phyloP scores from a whole-genome alignment of 2,888 invertebrate genomes.

The Xylophagus ater region DNA sequence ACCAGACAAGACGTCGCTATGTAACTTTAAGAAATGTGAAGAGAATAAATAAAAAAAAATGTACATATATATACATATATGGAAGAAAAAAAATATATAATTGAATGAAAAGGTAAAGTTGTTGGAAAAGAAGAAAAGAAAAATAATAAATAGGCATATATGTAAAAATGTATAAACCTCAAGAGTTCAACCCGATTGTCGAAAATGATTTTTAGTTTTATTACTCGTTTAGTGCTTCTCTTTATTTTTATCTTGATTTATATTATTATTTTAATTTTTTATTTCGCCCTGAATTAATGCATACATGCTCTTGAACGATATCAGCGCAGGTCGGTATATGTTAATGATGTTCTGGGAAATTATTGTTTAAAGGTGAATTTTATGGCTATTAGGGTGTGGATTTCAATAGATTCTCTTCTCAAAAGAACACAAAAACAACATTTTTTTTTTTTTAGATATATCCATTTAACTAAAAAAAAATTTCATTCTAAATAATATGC shows the following conservation, averaged over 20 bases:
- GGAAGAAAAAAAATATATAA: slow-evolving; percentile 6
- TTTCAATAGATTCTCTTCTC: too few species aligned
- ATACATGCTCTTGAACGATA: background rate
- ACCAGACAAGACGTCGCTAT: slow-evolving; percentile 69
- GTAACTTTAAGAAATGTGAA: background rate
- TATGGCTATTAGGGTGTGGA: too few species aligned
- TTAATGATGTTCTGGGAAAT: too few species aligned
- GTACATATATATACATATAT: slow-evolving; percentile 6
- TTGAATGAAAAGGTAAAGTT: slow-evolving; percentile 17
- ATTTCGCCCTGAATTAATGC: background rate
- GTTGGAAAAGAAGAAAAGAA: slow-evolving; percentile 1
- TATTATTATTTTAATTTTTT: background rate
- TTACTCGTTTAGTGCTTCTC: slow-evolving; percentile 3
- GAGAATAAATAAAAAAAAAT: background rate
- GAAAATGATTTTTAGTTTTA: slow-evolving; percentile 6
- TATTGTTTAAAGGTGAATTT: too few species aligned
- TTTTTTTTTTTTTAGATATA: too few species aligned
- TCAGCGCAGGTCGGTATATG: too few species aligned
- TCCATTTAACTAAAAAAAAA: too few species aligned
- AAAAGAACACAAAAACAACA: too few species aligned
- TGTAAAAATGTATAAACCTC: background rate
- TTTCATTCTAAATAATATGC: too few species aligned
- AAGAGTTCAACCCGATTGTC: background rate
- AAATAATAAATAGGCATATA: background rate
- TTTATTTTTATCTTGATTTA: background rate